Evolutionary conservation across 2,113 vertebrate species (phyloP).

Genomic region (Gasterosteus nipponicus): DNA sequence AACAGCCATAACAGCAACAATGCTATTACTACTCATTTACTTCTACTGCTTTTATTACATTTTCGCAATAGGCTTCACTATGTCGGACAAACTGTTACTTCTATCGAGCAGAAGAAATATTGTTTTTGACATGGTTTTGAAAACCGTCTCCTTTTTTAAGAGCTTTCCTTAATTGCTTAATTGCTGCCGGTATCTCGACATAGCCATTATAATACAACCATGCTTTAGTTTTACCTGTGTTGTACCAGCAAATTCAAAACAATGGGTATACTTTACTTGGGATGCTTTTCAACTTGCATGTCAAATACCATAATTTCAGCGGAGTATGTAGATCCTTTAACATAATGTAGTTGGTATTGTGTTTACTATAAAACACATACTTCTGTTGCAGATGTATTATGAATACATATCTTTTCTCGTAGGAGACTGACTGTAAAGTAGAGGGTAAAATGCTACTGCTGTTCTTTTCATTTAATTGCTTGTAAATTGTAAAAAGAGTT

Average conservation of each 20-base stretch:
- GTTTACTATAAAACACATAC: neutral
- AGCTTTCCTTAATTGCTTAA: neutral
- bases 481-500: neutral
- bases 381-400: neutral
- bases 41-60: neutral
- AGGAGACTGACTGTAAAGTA: neutral
- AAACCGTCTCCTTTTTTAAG: neutral
- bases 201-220: neutral
- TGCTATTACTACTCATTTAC: neutral
- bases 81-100: neutral
- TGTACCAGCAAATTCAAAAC: neutral
- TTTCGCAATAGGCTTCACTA: neutral
- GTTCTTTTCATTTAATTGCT: neutral
- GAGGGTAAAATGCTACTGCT: neutral
- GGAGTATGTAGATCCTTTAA: neutral
- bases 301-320: neutral
- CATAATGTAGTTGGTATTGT: neutral
- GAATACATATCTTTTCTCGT: neutral
- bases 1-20: neutral
- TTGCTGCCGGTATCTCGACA: neutral
- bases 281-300: neutral
- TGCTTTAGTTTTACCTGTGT: neutral
- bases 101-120: no score
- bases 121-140: neutral
- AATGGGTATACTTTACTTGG: neutral